These are phyloP conservation scores for Agrochola litura DNA, from an alignment of 2,888 invertebrate genomes.

Conservation along the genomic window DNA sequence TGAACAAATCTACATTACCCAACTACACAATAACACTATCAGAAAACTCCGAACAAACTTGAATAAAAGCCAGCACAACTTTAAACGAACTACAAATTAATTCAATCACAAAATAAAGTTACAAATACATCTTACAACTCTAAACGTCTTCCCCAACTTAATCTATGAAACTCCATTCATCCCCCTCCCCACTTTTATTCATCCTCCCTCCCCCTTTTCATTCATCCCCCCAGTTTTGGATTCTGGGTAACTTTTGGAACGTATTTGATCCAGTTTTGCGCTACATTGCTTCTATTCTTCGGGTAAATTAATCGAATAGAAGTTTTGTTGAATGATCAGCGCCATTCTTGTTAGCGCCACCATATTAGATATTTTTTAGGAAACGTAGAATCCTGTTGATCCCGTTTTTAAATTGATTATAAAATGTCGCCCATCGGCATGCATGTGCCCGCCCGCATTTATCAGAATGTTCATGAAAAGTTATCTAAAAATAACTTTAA, in stretches of 20 bases:
- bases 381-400: neutral
- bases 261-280: conserved; percentile 31
- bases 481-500: no score
- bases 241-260: conserved; percentile 28
- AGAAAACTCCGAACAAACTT: conserved; percentile 17
- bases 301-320: conserved; percentile 17
- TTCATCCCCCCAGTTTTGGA: conserved; percentile 17
- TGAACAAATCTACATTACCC: neutral
- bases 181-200: neutral
- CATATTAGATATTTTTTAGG: neutral
- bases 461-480: no score
- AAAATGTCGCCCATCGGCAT: no score
- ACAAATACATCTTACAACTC: conserved; percentile 19
- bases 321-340: conserved; percentile 1
- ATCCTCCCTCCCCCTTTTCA: neutral
- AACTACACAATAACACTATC: neutral
- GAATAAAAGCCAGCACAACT: conserved; percentile 36
- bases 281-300: conserved; percentile 18
- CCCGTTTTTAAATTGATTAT: no score
- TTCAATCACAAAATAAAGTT: conserved; percentile 44
- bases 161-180: conserved; percentile 30
- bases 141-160: conserved; percentile 43
- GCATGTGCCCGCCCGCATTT: no score
- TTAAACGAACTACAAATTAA: conserved; percentile 48
- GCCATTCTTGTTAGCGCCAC: neutral